These are phyloP conservation scores for Rhamnusium bicolor DNA, from an alignment of 2,888 invertebrate species.

Conservation along the genomic window DNA sequence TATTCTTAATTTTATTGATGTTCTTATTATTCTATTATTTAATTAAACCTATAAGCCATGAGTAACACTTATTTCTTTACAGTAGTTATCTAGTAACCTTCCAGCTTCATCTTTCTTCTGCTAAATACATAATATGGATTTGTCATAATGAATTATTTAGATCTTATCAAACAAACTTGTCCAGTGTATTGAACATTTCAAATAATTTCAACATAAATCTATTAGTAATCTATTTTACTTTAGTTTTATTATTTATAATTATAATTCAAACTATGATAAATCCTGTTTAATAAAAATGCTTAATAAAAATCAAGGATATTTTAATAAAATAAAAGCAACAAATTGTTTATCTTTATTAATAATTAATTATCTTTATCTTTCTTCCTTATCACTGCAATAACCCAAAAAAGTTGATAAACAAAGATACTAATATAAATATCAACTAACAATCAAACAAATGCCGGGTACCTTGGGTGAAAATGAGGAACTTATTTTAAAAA, in stretches of 20 bases:
- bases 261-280: background rate
- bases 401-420: background rate
- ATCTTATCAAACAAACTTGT: background rate
- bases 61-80: no score
- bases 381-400: slow-evolving; percentile 14
- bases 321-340: background rate
- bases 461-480: no score
- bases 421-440: background rate
- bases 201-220: background rate
- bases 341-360: slow-evolving; percentile 5
- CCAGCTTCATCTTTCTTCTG: no score
- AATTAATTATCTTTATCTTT: slow-evolving; percentile 10
- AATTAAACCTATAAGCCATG: no score
- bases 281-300: background rate
- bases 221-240: background rate
- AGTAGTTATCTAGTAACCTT: no score
- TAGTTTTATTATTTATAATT: background rate
- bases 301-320: background rate
- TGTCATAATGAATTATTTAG: background rate
- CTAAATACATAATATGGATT: no score
- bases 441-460: background rate
- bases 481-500: no score
- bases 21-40: no score
- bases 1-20: no score
- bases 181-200: background rate